Base-by-base conservation (phyloP, 2,113 vertebrate genomes). In the Thalassarche chlororhynchos region DNA sequence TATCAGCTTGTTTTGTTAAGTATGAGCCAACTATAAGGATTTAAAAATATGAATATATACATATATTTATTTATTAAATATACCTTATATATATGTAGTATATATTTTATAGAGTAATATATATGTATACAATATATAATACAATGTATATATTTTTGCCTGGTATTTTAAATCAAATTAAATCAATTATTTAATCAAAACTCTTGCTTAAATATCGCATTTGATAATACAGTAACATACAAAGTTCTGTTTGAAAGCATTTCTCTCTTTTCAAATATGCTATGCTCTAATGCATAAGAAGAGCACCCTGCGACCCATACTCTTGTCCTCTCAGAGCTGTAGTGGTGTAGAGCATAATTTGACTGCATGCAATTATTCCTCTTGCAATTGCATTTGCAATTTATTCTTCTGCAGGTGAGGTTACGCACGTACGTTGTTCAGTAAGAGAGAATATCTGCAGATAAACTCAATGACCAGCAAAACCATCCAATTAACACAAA, bases 281-380 rank as follows among this genome's bases (percentile, higher is more conserved):
- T 79, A 3, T 46, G 25, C 9, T 72, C 13, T 20, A 51, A 55
- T 5, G 5, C 17, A 14, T 12, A 8, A 72, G 65, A 75, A 40
- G 21, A 72, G 14, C 9, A 42, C 17, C 10, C 51, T 51, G 34
- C 0, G 0, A 58, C 15, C 21, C 38, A 14, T 14, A 23, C 1
- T 17, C 15, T 66, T 5, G 0, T 47, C n/a, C 6, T 82, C 14
- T 76, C 61, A 51, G 52, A 89, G 52, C 10, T 72, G 19, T 14
- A 38, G 31, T 34, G 25, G 10, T 49, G 15, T 7, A 57, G 7
- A 47, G 6, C 6, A 36, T 46, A 26, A 62, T 70, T 64, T 68
- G 14, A 47, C 32, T 44, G 19, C 36, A 32, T 54, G 11, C 18
- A 77, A 34, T 46, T 89, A 40, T 68, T 88, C 17, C 7, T 82